These are phyloP conservation scores for Myotis daubentonii DNA, from an alignment of 2,797 vertebrate genomes.

Conservation along the genomic window DNA sequence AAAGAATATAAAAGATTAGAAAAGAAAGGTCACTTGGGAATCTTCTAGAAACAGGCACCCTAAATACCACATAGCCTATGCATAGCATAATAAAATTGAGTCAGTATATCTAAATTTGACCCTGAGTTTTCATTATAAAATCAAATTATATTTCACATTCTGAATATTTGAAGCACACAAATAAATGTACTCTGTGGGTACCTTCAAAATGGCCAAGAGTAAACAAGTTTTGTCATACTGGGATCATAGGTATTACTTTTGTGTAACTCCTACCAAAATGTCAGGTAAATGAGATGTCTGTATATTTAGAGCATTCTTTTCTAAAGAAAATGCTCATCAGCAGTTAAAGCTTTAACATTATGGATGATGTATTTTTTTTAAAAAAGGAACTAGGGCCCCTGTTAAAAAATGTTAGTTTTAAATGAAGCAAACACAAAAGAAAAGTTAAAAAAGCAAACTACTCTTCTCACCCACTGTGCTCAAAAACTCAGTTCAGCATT, in stretches of 20 bases:
- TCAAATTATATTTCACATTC: neutral
- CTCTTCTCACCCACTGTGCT: neutral
- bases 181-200: neutral
- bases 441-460: neutral
- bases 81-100: neutral
- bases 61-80: neutral
- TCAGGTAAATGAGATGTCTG: neutral
- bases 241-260: neutral
- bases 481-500: neutral
- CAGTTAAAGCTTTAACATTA: neutral
- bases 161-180: neutral
- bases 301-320: neutral
- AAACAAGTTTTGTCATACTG: neutral
- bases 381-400: neutral
- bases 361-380: neutral
- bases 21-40: neutral
- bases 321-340: neutral
- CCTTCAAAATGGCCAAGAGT: neutral
- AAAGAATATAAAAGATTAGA: neutral
- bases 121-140: conserved; percentile 18
- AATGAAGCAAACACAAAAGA: neutral
- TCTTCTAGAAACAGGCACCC: neutral
- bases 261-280: neutral
- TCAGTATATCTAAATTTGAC: neutral
- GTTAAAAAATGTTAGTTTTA: neutral